Base-by-base conservation (phyloP, 1,140 invertebrate genomes). In the Agrilus planipennis region DNA sequence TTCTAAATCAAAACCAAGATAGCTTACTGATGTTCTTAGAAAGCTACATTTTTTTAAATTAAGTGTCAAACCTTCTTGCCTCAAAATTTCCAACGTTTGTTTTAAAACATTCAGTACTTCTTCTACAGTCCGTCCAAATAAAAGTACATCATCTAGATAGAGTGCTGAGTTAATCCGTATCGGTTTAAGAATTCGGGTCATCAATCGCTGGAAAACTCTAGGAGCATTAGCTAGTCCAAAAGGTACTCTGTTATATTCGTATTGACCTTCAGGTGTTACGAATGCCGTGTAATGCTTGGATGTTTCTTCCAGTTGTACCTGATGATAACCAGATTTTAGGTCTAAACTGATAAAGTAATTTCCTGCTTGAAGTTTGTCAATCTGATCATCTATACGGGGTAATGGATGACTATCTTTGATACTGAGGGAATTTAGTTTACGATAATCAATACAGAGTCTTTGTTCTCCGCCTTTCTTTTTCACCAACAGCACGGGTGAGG, bases 361-460 rank as follows among this genome's bases (percentile, higher is more conserved):
- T 22, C 30, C 14, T 4, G 25, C 43, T 6, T 4, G 15, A 14
- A 46, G 30, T 5, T 16, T 9, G 7, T 34, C 31, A 12, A 46
- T 34, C 4, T 23, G 41, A 12, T 46, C 16, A 19, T 52, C 41
- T 3, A 42, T 36, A 15, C 11, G 4, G 3, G 41, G 31, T 15
- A 42, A 9, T 12, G 53, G 56, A 31, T 44, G 61, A 20, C 44
- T 42, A 23, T 52, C 34, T 47, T 54, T 47, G 27, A 46, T 28
- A 16, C 37, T 47, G 23, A 44, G 46, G 1, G 1, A 28, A 47
- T 75, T 75, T 5, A 73, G 27, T 6, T 39, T 27, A 16, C 66
- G 36, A 46, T 63, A 73, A 46, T 68, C 61, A 0, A 63, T 38
- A 30, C 53, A 49, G 29, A 65, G 37, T 10, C 65, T 28, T 4